Conservation (phyloP, 2,797 vertebrate species). For the Pantherophis alleghaniensis region DNA sequence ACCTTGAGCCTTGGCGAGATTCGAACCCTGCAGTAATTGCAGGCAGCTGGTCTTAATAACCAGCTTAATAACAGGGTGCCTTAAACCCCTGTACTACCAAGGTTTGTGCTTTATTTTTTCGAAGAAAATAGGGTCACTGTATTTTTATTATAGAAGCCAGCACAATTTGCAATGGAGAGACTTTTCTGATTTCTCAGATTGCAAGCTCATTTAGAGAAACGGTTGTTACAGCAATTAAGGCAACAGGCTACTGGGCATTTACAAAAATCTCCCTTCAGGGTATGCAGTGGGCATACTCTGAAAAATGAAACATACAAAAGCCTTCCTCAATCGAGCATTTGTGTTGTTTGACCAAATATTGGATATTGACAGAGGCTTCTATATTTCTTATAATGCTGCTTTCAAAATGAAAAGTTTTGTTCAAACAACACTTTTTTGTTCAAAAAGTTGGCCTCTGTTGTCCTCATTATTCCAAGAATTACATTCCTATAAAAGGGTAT, state of each 20-base stretch:
- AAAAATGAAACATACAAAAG: too few relatives aligned
- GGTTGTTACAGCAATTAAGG: not conserved
- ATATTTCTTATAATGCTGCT: not conserved
- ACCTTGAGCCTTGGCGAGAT: too few relatives aligned
- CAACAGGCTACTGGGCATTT: not conserved
- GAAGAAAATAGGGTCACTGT: not conserved
- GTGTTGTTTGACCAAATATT: not conserved
- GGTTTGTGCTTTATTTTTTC: too few relatives aligned
- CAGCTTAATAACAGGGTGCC: too few relatives aligned
- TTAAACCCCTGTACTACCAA: too few relatives aligned
- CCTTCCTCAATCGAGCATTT: too few relatives aligned
- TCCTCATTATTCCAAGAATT: not conserved
- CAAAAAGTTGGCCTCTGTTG: not conserved
- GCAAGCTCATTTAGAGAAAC: not conserved
- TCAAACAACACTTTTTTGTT: not conserved
- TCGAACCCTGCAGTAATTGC: too few relatives aligned
- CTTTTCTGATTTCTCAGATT: not conserved
- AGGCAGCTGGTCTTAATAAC: too few relatives aligned
- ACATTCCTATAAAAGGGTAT: not conserved
- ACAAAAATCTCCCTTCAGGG: too few relatives aligned
- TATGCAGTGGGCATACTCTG: too few relatives aligned
- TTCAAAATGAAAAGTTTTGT: not conserved
- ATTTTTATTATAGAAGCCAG: not conserved
- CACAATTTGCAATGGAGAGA: not conserved
- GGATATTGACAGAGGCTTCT: not conserved